Evolutionary conservation across 2,113 vertebrate genomes (phyloP).

Genomic region (Poeciliopsis occidentalis): DNA sequence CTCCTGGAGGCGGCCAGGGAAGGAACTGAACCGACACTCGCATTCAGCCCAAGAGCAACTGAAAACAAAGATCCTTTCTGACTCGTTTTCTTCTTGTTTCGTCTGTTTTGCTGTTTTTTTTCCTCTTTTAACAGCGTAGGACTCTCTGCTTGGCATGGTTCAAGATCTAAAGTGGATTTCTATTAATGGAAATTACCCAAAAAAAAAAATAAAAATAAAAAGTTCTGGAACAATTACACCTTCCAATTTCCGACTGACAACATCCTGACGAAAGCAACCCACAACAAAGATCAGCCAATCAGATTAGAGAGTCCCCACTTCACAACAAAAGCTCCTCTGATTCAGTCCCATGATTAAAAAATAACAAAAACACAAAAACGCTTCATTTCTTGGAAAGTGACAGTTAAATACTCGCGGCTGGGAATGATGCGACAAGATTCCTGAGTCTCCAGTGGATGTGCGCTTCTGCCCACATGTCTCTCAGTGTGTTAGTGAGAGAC

Average conservation of each 20-base stretch:
- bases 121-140: conserved; percentile 31
- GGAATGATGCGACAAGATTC: conserved; percentile 31
- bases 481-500: conserved; percentile 45
- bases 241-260: conserved; percentile 32
- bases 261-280: conserved; percentile 42
- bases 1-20: conserved; percentile 29
- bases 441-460: conserved; percentile 43
- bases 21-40: conserved; percentile 46
- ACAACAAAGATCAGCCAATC: conserved; percentile 58
- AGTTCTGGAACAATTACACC: background rate
- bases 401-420: conserved; percentile 26
- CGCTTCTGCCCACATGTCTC: conserved; percentile 58
- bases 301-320: conserved; percentile 42
- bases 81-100: conserved; percentile 36
- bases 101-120: conserved; percentile 48
- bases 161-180: conserved; percentile 4
- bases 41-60: conserved; percentile 40
- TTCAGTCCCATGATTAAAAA: background rate
- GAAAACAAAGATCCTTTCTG: conserved; percentile 58
- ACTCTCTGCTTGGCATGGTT: conserved; percentile 66
- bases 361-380: conserved; percentile 6
- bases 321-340: conserved; percentile 25
- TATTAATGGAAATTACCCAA: background rate
- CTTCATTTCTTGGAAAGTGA: background rate
- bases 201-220: background rate